Evolutionary conservation across 2,113 vertebrate genomes (phyloP), one percentile per base, ranked within the genome.

Genomic region (Leiothrix lutea): DNA sequence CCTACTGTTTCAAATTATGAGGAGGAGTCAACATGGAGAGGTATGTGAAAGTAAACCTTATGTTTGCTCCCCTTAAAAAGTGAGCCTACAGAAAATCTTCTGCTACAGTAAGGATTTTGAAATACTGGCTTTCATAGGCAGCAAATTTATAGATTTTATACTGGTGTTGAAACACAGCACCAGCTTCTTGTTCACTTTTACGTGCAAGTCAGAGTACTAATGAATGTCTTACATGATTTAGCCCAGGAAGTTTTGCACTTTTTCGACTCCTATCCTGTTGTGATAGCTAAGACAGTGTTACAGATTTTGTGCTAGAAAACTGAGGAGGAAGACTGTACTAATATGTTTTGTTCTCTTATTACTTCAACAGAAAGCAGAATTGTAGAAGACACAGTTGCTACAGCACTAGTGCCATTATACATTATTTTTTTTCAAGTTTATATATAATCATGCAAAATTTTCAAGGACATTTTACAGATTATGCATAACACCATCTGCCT

Each of bases 1-100:
- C 97, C 97, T 77, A 97, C 97, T 92, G 75, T 94, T 97, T 77
- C 94, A 83, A 95, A 93, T 95, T 92, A 70, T 53, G 80, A 96
- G 90, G 90, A 97, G 96, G 88, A 96, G 85, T 81, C 92, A 97
- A 74, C 48, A 35, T 6, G 71, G n/a, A 88, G 95, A 94, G 80
- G 80, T 44, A 69, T 44, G 26, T 64, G 65, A 96, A 93, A 96
- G 92, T 94, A 94, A 97, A 93, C 67, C 95, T 96, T 80, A 3
- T 90, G 50, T 96, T 92, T 97, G 56, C 72, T 97, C 42, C 45
- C 64, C 21, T 82, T 50, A 18, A 65, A 53, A 74, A 85, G 19
- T 7, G 35, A 56, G 54, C 48, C 69, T 80, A 8, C 58, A 42
- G 57, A 83, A 51, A 48, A 29, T n/a, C 75, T 40, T 65, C 67